A percentile compares a stretch with the other conserved stretches of the same genome.
phyloP scores from a whole-genome alignment of 2,888 invertebrate species.

The Chrysodeixis includens region DNA sequence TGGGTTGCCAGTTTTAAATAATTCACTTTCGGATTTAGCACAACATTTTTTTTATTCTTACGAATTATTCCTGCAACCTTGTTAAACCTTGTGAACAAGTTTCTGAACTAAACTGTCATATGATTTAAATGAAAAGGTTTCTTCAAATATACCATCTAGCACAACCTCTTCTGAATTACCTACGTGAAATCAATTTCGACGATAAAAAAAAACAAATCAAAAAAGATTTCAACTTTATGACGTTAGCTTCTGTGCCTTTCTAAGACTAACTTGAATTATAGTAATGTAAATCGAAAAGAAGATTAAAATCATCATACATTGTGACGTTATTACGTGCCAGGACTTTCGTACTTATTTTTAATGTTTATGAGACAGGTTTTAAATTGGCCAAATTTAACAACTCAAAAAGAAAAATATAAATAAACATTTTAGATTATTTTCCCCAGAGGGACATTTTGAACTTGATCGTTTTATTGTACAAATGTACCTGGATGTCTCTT shows the following conservation, averaged over 20 bases:
- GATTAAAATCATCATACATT: not conserved
- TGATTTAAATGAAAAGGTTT: too few species aligned
- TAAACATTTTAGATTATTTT: too few species aligned
- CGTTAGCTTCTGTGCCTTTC: not conserved
- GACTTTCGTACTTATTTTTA: not conserved
- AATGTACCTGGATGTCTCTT: too few species aligned
- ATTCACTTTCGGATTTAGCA: not conserved
- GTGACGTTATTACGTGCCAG: not conserved
- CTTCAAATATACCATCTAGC: not conserved
- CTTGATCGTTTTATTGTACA: too few species aligned
- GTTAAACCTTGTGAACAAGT: too few species aligned
- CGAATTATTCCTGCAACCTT: too few species aligned
- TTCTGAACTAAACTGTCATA: too few species aligned
- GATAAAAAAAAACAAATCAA: not conserved
- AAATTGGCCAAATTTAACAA: too few species aligned
- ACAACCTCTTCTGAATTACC: not conserved
- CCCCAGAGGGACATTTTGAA: too few species aligned
- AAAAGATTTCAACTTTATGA: not conserved
- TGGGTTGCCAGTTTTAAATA: not conserved
- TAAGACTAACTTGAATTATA: not conserved
- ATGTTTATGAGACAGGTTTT: too few species aligned
- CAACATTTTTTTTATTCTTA: not conserved
- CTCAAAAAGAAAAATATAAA: too few species aligned
- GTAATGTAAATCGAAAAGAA: not conserved
- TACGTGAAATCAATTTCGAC: not conserved